Conservation (phyloP, 2,888 invertebrate genomes). For the Xestobium rufovillosum region DNA sequence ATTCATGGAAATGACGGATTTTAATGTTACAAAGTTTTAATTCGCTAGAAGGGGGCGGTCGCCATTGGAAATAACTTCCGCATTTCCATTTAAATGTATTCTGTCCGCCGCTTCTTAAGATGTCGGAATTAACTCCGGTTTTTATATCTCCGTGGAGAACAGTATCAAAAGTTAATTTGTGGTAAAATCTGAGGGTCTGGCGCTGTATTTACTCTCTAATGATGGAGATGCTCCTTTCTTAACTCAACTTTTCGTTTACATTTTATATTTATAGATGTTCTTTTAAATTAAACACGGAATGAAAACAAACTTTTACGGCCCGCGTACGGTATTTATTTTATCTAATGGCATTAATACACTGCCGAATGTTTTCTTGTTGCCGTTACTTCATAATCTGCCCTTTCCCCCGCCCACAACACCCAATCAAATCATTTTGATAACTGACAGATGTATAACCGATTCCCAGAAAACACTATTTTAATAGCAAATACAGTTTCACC, state of each 20-base stretch:
- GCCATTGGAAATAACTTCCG: conserved; percentile 40
- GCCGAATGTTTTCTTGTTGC: conserved; percentile 20
- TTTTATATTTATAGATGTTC: conserved; percentile 35
- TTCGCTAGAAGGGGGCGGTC: conserved; percentile 32
- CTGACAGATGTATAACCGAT: no score
- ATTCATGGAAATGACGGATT: conserved; percentile 44
- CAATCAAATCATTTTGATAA: no score
- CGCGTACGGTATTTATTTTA: no score
- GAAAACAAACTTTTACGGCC: no score
- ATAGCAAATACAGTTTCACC: no score
- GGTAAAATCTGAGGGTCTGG: conserved; percentile 42
- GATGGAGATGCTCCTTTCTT: conserved; percentile 37
- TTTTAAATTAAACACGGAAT: conserved; percentile 31
- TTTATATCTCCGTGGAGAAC: conserved; percentile 44
- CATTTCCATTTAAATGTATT: conserved; percentile 45
- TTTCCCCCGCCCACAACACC: conserved; percentile 13
- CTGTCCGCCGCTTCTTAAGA: conserved; percentile 30
- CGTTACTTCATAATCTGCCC: conserved; percentile 17
- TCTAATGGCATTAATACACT: no score
- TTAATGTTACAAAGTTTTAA: conserved; percentile 43
- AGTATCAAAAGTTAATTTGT: conserved; percentile 46
- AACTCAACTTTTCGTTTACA: conserved; percentile 31
- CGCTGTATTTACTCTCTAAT: conserved; percentile 39
- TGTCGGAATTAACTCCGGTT: conserved; percentile 40
- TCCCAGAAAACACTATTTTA: no score